Evolutionary conservation across 1,140 invertebrate species (phyloP).

Genomic region (Rhopalosiphum maidis): DNA sequence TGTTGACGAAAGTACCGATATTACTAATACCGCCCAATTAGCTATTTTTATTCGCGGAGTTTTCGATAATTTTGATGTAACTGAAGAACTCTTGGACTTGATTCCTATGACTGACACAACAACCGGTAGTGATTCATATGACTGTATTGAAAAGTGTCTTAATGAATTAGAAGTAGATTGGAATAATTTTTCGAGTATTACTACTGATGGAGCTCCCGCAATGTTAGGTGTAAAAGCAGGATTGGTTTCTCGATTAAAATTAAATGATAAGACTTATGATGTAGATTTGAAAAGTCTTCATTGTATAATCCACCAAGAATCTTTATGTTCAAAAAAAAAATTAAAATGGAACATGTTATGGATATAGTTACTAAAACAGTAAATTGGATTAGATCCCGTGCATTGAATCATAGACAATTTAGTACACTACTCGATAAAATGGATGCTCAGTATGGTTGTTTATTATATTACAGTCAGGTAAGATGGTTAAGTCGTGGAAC

Average conservation of each 20-base stretch:
- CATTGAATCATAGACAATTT: neutral
- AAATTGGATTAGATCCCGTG: neutral
- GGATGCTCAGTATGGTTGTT: slow-evolving; percentile 3
- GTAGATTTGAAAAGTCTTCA: neutral
- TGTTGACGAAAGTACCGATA: slow-evolving; percentile 21
- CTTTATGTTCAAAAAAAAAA: neutral
- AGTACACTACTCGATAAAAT: neutral
- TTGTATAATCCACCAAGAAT: neutral
- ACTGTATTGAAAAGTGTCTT: neutral
- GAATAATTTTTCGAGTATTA: neutral
- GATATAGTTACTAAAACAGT: neutral
- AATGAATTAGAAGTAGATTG: slow-evolving; percentile 37
- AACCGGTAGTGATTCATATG: slow-evolving; percentile 2
- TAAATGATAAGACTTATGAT: neutral
- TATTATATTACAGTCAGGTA: neutral
- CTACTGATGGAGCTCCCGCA: slow-evolving; percentile 4
- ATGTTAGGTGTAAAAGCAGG: slow-evolving; percentile 22
- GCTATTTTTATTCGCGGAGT: slow-evolving; percentile 18
- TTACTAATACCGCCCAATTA: neutral
- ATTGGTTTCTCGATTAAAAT: slow-evolving; percentile 9
- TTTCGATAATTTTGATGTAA: slow-evolving; percentile 26
- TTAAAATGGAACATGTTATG: slow-evolving; percentile 2
- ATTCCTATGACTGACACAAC: slow-evolving; percentile 29
- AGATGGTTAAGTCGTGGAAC: neutral
- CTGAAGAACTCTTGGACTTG: neutral